Conservation (phyloP, 2,888 invertebrate genomes). For the Sympetrum striolatum region DNA sequence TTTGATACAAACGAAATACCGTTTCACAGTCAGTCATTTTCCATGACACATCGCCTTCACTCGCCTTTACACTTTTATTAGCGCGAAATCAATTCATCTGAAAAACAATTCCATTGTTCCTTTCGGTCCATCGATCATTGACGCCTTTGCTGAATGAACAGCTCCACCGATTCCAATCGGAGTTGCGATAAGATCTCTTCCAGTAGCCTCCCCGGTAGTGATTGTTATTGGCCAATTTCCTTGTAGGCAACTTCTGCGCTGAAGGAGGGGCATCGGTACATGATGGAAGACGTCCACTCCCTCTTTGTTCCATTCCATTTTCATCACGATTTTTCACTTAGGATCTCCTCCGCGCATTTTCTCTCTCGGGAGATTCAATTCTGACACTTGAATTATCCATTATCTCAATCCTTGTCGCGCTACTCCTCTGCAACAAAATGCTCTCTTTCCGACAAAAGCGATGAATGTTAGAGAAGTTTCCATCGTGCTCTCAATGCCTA, state of each 20-base stretch:
- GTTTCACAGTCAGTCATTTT: no score
- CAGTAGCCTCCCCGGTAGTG: neutral
- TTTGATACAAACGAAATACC: no score
- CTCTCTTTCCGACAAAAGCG: no score
- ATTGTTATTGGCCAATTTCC: neutral
- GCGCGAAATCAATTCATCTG: neutral
- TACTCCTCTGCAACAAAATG: no score
- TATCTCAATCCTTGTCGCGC: no score
- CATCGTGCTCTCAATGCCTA: no score
- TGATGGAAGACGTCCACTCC: neutral
- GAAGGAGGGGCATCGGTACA: neutral
- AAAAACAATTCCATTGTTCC: neutral
- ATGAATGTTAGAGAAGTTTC: no score
- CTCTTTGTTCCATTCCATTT: neutral
- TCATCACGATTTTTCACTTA: neutral
- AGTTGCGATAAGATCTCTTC: neutral
- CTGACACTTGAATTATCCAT: no score
- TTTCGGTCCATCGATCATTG: neutral
- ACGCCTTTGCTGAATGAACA: neutral
- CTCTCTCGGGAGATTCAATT: no score
- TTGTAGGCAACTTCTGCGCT: neutral
- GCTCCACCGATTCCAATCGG: neutral
- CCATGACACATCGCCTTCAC: no score
- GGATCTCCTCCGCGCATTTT: no score
- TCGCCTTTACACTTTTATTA: neutral